Base-by-base conservation (phyloP, 1,140 invertebrate species). In the Drosophila setifemur region DNA sequence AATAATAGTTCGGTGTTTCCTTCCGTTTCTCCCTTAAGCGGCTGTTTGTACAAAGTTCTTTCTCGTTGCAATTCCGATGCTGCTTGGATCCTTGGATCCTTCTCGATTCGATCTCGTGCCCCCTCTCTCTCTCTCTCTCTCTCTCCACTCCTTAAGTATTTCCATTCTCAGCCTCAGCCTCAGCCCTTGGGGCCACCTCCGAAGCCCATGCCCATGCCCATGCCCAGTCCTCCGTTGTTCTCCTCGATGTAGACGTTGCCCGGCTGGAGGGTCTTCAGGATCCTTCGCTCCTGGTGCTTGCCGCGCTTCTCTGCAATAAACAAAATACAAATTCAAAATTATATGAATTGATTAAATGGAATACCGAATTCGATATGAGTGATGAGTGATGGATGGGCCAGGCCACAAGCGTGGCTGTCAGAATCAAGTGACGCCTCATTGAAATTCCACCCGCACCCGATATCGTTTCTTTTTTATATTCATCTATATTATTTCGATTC, bases 181-280 rank as follows among this genome's bases (percentile, higher is more conserved):
- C 54, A 83, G 33, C 74, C 79, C 73, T 73, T 83, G 28, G 44
- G 68, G 26, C 50, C 40, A 6, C 26, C 18, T 25, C 73, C 60
- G 0, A 57, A 9, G 4, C 73, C 63, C 7, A 45, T 11, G 11
- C 45, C 69, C 31, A 21, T 29, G 8, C 49, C 73, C 1, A 61
- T 21, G 29, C 63, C 45, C 39, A 57, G 16, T 14, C 49, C 28
- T 43, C 58, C 68, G 18, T 85, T 85, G 58, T 66, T 88, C 72
- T 89, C 88, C 71, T 89, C 88, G 50, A 89, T 89, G 61, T 89
- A 89, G 11, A 89, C 88, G 29, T 89, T 89, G 33, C 88, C 88
- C 43, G 88, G 88, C 49, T 89, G 88, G 9, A 88, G 44, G 2
- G 88, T 63, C 45, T 83, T 89, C 49, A 89, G 58, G 21, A 89